These are phyloP conservation scores for Idaea dimidiata DNA, from an alignment of 2,888 invertebrate genomes.

Conservation along the genomic window DNA sequence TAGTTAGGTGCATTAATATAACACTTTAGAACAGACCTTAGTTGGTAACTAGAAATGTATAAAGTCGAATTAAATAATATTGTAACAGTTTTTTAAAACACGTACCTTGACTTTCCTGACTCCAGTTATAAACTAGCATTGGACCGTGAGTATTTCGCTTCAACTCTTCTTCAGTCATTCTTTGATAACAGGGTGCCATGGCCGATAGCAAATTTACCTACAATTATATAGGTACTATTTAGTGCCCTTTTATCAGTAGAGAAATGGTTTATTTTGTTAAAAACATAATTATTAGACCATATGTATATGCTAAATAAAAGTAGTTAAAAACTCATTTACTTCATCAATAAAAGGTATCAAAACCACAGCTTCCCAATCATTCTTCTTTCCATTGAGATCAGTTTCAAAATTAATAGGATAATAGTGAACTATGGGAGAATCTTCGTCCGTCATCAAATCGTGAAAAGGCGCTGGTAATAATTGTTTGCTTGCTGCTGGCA, in stretches of 20 bases:
- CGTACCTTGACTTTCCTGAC: constrained; percentile 79
- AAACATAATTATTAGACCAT: not conserved
- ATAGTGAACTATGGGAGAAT: constrained; percentile 92
- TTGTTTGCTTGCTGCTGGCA: constrained; percentile 91
- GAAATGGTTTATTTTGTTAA: not conserved
- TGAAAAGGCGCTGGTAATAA: constrained; percentile 90
- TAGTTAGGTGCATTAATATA: too few species aligned
- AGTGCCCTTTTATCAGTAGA: not conserved
- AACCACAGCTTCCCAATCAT: constrained; percentile 98
- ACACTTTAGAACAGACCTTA: too few species aligned
- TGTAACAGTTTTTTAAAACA: not conserved
- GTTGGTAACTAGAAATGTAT: too few species aligned
- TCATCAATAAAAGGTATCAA: constrained; percentile 96
- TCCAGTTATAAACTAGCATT: constrained; percentile 89
- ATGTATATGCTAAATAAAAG: too few species aligned
- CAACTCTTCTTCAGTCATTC: constrained; percentile 85
- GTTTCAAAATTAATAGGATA: constrained; percentile 95
- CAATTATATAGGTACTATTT: constrained; percentile 10
- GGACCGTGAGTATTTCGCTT: constrained; percentile 92
- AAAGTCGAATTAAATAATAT: too few species aligned
- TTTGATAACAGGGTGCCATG: constrained; percentile 85
- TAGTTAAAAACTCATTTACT: constrained; percentile 51
- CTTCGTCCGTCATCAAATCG: constrained; percentile 87
- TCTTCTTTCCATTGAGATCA: constrained; percentile 96
- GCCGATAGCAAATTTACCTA: constrained; percentile 86